These are phyloP conservation scores for Plebejus anna DNA, from an alignment of 2,888 invertebrate species.

Conservation along the genomic window DNA sequence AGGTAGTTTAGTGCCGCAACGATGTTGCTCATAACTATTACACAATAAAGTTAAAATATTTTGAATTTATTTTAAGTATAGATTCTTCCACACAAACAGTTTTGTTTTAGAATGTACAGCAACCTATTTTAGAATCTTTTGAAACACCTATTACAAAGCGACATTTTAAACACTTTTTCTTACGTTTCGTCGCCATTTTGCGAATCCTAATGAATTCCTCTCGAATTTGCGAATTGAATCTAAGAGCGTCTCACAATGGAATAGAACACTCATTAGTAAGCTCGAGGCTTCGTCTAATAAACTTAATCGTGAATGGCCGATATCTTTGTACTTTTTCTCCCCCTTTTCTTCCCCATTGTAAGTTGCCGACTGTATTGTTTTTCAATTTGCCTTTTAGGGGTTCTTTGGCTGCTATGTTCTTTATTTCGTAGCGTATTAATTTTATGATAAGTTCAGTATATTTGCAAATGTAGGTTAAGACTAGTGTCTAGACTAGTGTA, in stretches of 20 bases:
- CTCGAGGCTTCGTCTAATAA: slow-evolving; percentile 63
- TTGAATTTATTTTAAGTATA: not conserved
- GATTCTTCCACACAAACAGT: too few species aligned
- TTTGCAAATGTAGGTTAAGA: too few species aligned
- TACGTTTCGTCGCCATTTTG: not conserved
- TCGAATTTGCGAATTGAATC: slow-evolving; percentile 38
- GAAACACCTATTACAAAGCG: too few species aligned
- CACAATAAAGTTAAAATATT: too few species aligned
- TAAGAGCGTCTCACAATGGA: slow-evolving; percentile 44
- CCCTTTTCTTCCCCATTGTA: not conserved
- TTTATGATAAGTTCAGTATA: not conserved
- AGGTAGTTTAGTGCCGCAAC: too few species aligned
- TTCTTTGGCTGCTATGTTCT: not conserved
- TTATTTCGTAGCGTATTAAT: not conserved
- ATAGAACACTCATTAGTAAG: slow-evolving; percentile 57
- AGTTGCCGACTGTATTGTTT: slow-evolving; percentile 46
- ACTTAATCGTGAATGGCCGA: slow-evolving; percentile 60
- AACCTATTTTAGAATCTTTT: not conserved
- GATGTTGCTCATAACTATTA: too few species aligned
- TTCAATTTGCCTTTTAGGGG: slow-evolving; percentile 32
- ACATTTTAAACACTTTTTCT: not conserved
- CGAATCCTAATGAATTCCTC: slow-evolving; percentile 11
- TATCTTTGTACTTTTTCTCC: slow-evolving; percentile 23
- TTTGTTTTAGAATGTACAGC: not conserved
- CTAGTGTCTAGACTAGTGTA: too few species aligned